phyloP scores from a whole-genome alignment of 2,888 invertebrate genomes.

The Lasioglossum oenotherae region DNA sequence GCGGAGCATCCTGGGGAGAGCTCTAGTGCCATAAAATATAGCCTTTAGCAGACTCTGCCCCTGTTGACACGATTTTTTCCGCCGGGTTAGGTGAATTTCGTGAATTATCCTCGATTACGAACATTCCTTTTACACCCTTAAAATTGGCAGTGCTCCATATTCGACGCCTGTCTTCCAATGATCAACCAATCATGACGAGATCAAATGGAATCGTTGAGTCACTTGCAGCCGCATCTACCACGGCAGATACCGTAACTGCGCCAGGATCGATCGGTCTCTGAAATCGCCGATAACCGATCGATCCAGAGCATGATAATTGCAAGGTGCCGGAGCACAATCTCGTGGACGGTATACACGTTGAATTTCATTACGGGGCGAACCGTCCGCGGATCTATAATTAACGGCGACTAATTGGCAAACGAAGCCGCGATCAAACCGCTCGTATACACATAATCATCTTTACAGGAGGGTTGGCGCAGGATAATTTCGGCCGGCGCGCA shows the following conservation, averaged over 20 bases:
- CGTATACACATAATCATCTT: constrained; percentile 26
- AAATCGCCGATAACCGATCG: background rate
- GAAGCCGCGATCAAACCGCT: background rate
- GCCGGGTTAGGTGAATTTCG: too few relatives aligned
- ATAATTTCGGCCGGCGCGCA: constrained; percentile 33
- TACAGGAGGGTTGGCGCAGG: constrained; percentile 31
- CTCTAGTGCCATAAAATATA: background rate
- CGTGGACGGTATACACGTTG: constrained; percentile 15
- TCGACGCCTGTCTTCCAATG: background rate
- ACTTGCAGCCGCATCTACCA: background rate
- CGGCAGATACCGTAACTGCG: background rate
- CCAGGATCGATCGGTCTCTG: background rate
- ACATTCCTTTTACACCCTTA: background rate
- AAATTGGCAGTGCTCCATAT: background rate
- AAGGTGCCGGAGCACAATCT: background rate
- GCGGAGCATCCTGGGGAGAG: background rate
- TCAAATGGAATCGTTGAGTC: background rate
- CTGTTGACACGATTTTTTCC: background rate
- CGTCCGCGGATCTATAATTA: constrained; percentile 40
- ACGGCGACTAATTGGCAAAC: constrained; percentile 48
- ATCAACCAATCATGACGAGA: background rate
- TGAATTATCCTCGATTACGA: too few relatives aligned
- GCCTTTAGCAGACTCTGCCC: background rate
- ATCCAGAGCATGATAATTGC: constrained; percentile 29
- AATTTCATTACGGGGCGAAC: constrained; percentile 29